Conservation (phyloP, 2,797 vertebrate species). For the Morelia viridis region DNA sequence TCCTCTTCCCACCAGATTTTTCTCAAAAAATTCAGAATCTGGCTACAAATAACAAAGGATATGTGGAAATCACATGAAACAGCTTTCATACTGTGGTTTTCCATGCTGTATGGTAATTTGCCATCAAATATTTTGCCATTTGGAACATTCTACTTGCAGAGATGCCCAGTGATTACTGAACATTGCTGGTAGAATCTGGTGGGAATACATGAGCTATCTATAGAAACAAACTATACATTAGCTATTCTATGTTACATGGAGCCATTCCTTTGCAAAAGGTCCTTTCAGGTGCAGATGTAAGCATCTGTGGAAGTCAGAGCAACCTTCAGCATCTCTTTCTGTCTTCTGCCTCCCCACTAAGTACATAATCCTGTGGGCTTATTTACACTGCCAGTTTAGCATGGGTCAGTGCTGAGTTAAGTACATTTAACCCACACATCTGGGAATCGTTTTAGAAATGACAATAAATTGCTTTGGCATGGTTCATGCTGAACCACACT, state of each 20-base stretch:
- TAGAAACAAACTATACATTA: neutral
- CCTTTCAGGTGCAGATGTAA: neutral
- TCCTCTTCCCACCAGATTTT: neutral
- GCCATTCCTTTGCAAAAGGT: neutral
- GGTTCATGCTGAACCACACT: neutral
- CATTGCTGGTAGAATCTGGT: neutral
- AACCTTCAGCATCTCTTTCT: neutral
- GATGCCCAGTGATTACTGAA: neutral
- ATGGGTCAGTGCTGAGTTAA: slow-evolving; percentile 1
- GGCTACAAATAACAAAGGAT: neutral
- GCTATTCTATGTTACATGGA: neutral
- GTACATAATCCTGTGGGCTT: neutral
- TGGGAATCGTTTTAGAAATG: slow-evolving; percentile 4
- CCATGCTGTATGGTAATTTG: neutral
- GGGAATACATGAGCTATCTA: too few relatives aligned
- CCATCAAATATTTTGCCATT: neutral
- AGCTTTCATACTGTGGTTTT: neutral
- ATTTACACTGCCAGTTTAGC: neutral
- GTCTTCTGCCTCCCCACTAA: neutral
- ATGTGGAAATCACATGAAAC: neutral
- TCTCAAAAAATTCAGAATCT: neutral
- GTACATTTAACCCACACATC: slow-evolving; percentile 4
- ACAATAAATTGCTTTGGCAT: neutral
- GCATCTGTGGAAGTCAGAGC: neutral
- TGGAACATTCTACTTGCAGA: neutral